Percentiles rank a stretch among this genome's conserved stretches.
These are phyloP conservation scores for Xylocopa sonorina DNA, from an alignment of 1,140 invertebrate genomes.

Conservation along the genomic window DNA sequence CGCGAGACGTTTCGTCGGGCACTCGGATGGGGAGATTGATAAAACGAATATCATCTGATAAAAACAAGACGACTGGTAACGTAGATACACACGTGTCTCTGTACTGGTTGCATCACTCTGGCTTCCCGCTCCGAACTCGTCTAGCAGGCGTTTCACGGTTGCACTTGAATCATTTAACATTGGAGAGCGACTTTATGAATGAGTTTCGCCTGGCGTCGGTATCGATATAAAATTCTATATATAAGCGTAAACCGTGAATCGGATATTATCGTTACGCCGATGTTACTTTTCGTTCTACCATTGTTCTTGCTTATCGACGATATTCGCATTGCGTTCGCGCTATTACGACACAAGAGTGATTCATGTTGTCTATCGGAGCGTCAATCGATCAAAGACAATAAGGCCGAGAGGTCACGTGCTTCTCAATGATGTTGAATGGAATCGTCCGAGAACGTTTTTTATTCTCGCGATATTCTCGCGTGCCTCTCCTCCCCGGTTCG, in stretches of 20 bases:
- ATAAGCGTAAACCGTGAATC: neutral
- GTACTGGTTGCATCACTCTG: neutral
- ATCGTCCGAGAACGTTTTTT: conserved; percentile 20
- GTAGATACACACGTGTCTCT: no score
- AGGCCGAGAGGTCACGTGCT: conserved; percentile 33
- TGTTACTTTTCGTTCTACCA: conserved; percentile 33
- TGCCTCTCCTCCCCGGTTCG: neutral
- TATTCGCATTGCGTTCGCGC: conserved; percentile 23
- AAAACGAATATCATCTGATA: conserved; percentile 22
- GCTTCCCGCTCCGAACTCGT: neutral
- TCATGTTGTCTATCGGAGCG: conserved; percentile 52
- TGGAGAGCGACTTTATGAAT: conserved; percentile 22
- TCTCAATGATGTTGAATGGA: conserved; percentile 48
- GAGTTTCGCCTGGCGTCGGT: neutral
- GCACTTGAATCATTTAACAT: conserved; percentile 28
- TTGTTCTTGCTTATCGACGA: conserved; percentile 34
- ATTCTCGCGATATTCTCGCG: no score
- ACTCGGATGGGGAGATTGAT: conserved; percentile 25
- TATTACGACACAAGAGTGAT: conserved; percentile 52
- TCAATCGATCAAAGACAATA: conserved; percentile 59
- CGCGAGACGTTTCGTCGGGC: conserved; percentile 18
- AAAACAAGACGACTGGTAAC: neutral
- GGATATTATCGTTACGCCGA: conserved; percentile 21
- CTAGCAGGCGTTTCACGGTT: neutral
- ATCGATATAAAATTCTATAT: conserved; percentile 26